A percentile compares a stretch with the other conserved stretches of the same genome.
phyloP scores from a whole-genome alignment of 2,888 invertebrate genomes.

The Drosophila mettleri region DNA sequence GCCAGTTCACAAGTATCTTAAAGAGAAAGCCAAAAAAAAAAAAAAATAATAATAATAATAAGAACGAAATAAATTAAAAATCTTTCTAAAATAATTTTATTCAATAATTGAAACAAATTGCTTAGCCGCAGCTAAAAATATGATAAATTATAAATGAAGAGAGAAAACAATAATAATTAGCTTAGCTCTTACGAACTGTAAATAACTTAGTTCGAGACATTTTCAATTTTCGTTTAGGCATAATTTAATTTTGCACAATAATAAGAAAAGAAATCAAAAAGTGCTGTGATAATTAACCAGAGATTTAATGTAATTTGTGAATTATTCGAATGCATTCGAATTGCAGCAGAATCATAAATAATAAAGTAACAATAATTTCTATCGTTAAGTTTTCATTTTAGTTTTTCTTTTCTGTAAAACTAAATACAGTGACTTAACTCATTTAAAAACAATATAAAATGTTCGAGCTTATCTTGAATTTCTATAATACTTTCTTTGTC shows the following conservation, averaged over 20 bases:
- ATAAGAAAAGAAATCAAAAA: conserved; percentile 69
- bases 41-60: too few relatives aligned
- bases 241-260: conserved; percentile 77
- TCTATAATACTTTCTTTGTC: too few relatives aligned
- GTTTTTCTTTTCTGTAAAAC: too few relatives aligned
- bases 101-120: conserved; percentile 26
- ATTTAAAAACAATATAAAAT: too few relatives aligned
- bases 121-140: conserved; percentile 30
- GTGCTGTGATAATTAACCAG: conserved; percentile 81
- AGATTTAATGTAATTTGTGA: conserved; percentile 42
- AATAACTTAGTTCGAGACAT: conserved; percentile 42
- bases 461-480: too few relatives aligned
- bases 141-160: conserved; percentile 7
- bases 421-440: too few relatives aligned
- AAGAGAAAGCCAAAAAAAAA: conserved; percentile 54
- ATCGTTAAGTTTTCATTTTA: conserved; percentile 1
- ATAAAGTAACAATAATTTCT: conserved; percentile 13
- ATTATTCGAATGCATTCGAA: conserved; percentile 38
- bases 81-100: conserved; percentile 32
- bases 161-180: conserved; percentile 46
- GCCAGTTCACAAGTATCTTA: conserved; percentile 30
- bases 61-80: not conserved
- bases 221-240: conserved; percentile 31
- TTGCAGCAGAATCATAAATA: conserved; percentile 38
- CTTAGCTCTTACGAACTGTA: conserved; percentile 41